phyloP scores from a whole-genome alignment of 2,888 invertebrate genomes.

The Campoletis raptor region DNA sequence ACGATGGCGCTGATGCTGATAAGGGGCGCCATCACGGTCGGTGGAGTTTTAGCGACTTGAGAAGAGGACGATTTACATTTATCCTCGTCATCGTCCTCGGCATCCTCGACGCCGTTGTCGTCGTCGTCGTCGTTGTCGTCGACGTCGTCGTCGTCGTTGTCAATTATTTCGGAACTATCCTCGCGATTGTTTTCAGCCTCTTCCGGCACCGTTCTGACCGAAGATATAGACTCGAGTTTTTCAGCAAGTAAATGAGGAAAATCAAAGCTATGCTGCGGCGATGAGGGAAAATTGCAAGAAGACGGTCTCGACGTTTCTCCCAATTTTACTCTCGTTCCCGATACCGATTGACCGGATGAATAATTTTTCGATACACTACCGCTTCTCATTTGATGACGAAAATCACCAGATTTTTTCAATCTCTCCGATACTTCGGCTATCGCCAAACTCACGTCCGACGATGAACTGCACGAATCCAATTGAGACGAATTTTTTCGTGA shows the following conservation, averaged over 20 bases:
- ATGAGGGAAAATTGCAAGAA: constrained; percentile 83
- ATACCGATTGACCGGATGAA: constrained; percentile 82
- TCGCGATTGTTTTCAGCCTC: constrained; percentile 69
- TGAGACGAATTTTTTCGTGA: constrained; percentile 89
- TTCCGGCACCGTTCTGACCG: constrained; percentile 75
- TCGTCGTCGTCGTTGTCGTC: constrained; percentile 21
- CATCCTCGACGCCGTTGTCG: constrained; percentile 10
- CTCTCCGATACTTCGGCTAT: constrained; percentile 87
- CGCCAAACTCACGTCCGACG: constrained; percentile 90
- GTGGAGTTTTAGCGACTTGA: constrained; percentile 69
- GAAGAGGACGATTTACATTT: constrained; percentile 37
- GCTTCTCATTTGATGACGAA: constrained; percentile 85
- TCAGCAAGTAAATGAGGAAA: constrained; percentile 77
- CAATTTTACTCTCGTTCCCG: constrained; percentile 83
- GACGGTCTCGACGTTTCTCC: constrained; percentile 85
- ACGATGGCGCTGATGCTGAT: constrained; percentile 91
- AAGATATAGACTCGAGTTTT: constrained; percentile 69
- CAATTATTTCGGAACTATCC: constrained; percentile 5
- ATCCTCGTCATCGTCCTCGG: constrained; percentile 33
- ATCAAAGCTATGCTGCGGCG: constrained; percentile 85
- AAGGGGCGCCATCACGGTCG: constrained; percentile 86
- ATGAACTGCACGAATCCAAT: constrained; percentile 90
- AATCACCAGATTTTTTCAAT: constrained; percentile 87
- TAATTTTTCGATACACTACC: constrained; percentile 69
- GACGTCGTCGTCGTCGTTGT: constrained; percentile 31